Percentiles rank a stretch among this genome's conserved stretches.
These are phyloP conservation scores for Onychomys leucogaster DNA, from an alignment of 2,797 vertebrate genomes.

Conservation along the genomic window DNA sequence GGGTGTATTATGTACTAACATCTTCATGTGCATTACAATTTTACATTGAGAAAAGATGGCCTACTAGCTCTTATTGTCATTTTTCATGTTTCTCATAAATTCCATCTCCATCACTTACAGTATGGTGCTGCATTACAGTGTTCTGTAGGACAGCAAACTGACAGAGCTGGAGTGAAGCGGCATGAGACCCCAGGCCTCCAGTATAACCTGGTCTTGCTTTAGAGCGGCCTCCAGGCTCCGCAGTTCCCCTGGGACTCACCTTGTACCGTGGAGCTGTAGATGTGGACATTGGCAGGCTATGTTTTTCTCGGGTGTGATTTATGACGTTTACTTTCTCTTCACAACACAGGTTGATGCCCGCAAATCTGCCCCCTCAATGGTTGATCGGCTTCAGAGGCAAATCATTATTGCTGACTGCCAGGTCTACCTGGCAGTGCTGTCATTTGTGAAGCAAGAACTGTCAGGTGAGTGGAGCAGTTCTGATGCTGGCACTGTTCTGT, in stretches of 20 bases:
- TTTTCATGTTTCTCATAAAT: not conserved
- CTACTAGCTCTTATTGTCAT: not conserved
- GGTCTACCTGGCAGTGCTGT: slow-evolving; percentile 97
- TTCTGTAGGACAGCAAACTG: not conserved
- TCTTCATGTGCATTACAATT: slow-evolving; percentile 36
- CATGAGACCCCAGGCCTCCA: not conserved
- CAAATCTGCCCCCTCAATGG: slow-evolving; percentile 91
- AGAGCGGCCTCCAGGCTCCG: not conserved
- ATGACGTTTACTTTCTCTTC: slow-evolving; percentile 42
- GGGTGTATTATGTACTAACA: not conserved
- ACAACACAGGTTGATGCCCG: slow-evolving; percentile 92
- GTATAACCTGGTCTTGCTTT: not conserved
- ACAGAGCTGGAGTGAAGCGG: not conserved
- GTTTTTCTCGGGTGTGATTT: not conserved
- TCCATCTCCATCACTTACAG: not conserved
- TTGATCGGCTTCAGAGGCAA: slow-evolving; percentile 97
- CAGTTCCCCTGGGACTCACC: not conserved
- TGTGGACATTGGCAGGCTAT: not conserved
- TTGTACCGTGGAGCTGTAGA: not conserved
- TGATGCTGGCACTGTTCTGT: too few relatives aligned
- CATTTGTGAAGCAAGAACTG: slow-evolving; percentile 98
- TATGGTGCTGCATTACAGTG: not conserved
- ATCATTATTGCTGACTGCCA: slow-evolving; percentile 99
- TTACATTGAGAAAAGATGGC: not conserved
- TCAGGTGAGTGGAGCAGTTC: slow-evolving; percentile 90